Evolutionary conservation across 2,113 vertebrate species (phyloP).

Genomic region (Notothenia rossii): DNA sequence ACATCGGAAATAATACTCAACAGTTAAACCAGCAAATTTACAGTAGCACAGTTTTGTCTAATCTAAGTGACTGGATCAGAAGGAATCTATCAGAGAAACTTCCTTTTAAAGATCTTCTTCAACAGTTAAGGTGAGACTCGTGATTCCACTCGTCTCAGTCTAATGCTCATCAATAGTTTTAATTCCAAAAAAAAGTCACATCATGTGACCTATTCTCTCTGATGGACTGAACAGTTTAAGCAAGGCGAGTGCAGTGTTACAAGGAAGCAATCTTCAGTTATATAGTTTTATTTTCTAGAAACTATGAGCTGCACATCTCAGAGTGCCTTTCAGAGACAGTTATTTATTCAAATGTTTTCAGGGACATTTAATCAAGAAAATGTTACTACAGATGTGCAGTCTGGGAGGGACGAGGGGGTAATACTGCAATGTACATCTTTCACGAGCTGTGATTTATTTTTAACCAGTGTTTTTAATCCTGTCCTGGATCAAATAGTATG

Average conservation of each 20-base stretch:
- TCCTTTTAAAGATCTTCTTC: constrained; percentile 9
- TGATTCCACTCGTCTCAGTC: constrained; percentile 11
- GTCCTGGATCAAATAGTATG: constrained; percentile 48
- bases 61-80: constrained; percentile 16
- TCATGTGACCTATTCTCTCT: constrained; percentile 25
- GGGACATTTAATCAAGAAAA: constrained; percentile 73
- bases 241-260: constrained; percentile 9
- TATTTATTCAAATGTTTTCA: constrained; percentile 83
- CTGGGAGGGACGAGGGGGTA: constrained; percentile 25
- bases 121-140: background rate
- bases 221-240: background rate
- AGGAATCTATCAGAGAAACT: constrained; percentile 26
- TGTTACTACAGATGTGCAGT: constrained; percentile 62
- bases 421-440: constrained; percentile 36
- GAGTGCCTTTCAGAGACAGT: constrained; percentile 80
- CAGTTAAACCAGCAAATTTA: constrained; percentile 62
- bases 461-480: constrained; percentile 62
- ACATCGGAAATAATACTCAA: constrained; percentile 58
- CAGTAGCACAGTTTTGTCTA: constrained; percentile 65
- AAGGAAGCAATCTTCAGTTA: constrained; percentile 38
- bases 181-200: constrained; percentile 12
- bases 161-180: constrained; percentile 26
- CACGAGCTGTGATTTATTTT: constrained; percentile 69
- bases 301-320: constrained; percentile 76
- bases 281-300: constrained; percentile 56